A percentile compares a stretch with the other conserved stretches of the same genome.
Conservation (phyloP, 2,797 vertebrate species). For the Enteromius treurensis region DNA sequence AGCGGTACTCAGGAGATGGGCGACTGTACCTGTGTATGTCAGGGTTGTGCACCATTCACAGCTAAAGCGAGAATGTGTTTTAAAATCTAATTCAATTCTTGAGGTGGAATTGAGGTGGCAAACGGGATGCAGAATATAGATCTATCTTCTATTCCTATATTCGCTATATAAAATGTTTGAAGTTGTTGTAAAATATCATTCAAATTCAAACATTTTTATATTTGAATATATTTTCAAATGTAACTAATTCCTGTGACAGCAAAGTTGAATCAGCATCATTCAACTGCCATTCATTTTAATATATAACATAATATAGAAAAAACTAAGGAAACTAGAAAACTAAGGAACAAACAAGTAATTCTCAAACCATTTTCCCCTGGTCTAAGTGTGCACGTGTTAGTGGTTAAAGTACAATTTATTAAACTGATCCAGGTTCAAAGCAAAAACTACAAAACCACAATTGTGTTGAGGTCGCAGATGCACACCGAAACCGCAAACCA, state of each 20-base stretch:
- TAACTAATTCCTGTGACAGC: not conserved
- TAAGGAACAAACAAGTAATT: not conserved
- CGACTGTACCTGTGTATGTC: constrained; percentile 5
- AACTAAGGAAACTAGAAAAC: too few species aligned
- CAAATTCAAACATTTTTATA: not conserved
- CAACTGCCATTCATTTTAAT: not conserved
- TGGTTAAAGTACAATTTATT: not conserved
- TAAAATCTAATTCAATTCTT: not conserved
- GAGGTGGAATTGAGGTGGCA: not conserved
- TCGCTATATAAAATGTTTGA: not conserved
- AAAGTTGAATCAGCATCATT: not conserved
- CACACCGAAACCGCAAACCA: not conserved
- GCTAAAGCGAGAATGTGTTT: not conserved
- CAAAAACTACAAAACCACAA: not conserved
- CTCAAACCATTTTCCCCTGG: not conserved
- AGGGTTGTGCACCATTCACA: not conserved
- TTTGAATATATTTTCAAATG: not conserved
- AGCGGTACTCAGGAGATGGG: constrained; percentile 13
- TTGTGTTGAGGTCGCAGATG: not conserved
- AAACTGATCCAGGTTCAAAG: constrained; percentile 1
- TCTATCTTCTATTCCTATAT: not conserved
- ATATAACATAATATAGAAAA: not conserved
- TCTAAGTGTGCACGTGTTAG: not conserved
- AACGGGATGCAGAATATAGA: not conserved
- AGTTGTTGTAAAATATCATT: not conserved